These are phyloP conservation scores for Rallus crepitans DNA, from an alignment of 2,797 vertebrate genomes.

Conservation along the genomic window DNA sequence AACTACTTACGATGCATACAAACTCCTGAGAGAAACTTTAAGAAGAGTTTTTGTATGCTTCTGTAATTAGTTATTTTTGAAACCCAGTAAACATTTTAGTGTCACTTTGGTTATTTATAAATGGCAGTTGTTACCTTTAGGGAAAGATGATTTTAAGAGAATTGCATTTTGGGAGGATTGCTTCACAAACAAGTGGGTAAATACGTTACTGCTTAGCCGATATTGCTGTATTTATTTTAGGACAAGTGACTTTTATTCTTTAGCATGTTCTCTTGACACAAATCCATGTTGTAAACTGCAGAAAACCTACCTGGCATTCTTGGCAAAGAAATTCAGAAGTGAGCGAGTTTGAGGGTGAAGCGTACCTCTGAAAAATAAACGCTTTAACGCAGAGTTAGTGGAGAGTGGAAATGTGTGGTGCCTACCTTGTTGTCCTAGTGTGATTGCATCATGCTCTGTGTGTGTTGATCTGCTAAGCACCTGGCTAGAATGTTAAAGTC, in stretches of 20 bases:
- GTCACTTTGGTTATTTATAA: not conserved
- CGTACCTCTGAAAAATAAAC: not conserved
- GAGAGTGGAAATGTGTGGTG: not conserved
- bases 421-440: not conserved
- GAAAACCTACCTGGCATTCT: not conserved
- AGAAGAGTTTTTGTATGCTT: not conserved
- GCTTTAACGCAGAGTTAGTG: not conserved
- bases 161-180: not conserved
- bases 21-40: not conserved
- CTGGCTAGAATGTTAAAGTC: not conserved
- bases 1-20: not conserved
- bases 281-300: not conserved
- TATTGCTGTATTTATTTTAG: not conserved
- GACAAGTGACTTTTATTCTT: not conserved
- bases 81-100: not conserved
- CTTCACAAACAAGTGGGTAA: not conserved
- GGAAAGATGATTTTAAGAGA: not conserved
- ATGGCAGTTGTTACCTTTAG: not conserved
- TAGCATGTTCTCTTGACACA: not conserved
- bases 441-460: not conserved
- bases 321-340: not conserved
- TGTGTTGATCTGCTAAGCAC: not conserved
- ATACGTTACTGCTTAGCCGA: not conserved
- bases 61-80: not conserved
- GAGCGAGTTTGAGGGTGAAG: not conserved